Conservation (phyloP, 2,888 invertebrate genomes). For the Opisthograptis luteolata region DNA sequence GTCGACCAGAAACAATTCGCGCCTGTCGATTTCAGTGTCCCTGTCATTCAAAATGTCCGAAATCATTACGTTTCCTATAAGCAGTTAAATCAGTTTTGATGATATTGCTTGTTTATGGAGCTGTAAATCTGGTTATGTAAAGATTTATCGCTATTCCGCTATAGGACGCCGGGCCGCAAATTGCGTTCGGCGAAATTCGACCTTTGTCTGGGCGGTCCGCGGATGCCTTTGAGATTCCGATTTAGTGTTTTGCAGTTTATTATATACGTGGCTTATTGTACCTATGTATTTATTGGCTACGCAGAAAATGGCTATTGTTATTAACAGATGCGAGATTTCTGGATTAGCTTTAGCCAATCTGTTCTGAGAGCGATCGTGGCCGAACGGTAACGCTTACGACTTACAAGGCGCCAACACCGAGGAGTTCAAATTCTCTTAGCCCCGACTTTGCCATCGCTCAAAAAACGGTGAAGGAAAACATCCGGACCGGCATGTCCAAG, state of each 20-base stretch:
- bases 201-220: slow-evolving; percentile 6
- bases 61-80: slow-evolving; percentile 41
- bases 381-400: no score
- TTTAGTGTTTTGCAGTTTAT: slow-evolving; percentile 3
- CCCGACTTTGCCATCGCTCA: no score
- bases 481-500: no score
- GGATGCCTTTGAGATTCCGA: slow-evolving; percentile 13
- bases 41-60: slow-evolving; percentile 34
- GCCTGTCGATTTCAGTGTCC: slow-evolving; percentile 7
- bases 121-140: slow-evolving; percentile 70
- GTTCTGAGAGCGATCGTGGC: no score
- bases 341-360: no score
- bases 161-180: slow-evolving; percentile 57
- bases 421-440: no score
- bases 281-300: no score
- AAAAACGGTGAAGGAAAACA: no score
- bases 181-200: slow-evolving; percentile 38
- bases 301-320: no score
- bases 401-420: no score
- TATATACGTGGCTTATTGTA: no score
- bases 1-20: slow-evolving; percentile 12
- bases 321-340: no score
- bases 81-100: slow-evolving; percentile 54
- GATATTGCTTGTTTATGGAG: slow-evolving; percentile 74
- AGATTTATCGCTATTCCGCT: slow-evolving; percentile 67